Base-by-base conservation (phyloP, 2,888 invertebrate genomes). In the Coremacera marginata region DNA sequence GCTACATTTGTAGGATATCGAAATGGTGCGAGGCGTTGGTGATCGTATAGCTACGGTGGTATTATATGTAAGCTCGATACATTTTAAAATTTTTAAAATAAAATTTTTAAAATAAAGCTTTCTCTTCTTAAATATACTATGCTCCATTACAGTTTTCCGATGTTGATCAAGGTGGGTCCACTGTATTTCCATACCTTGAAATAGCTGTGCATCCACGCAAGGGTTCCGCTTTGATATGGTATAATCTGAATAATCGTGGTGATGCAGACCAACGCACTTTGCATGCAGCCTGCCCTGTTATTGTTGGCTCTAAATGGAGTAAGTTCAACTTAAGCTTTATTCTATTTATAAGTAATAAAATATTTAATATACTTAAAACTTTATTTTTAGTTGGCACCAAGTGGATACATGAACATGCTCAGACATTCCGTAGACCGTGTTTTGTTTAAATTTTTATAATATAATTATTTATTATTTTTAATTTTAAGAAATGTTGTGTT, bases 161-260 rank as follows among this genome's bases (percentile, higher is more conserved):
- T 87, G 98, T 99, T 27, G 93, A 95, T 49, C 97, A 97, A 88
- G 99, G 99, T 1, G 99, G 99, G 16, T 98, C 96, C 8, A 99
- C 99, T 0, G 99, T 98, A n/a, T 99, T 99, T 90, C 97, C 98
- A 0, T 92, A 93, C 80, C 90, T 98, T n/a, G 95, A 0, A 91
- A 92, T 84, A 94, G 95, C 90, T 94, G 95, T 75, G 91, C 95
- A 60, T 73, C 87, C 88, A 0, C 82, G 83, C 52, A 88, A 87
- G 62, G 84, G 84, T 1, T 31, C 82, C 14, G 97, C 76, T 5
- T 19, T 78, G 8, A 55, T 82, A 63, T 82, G 82, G 82, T 79
- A 82, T 44, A 82, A 82, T 62, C 75, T 82, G 22, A 67, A 80
- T 67, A 5, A 63, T 1, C 75, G 67, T n/a, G 81, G 81, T 3